phyloP scores from a whole-genome alignment of 2,888 invertebrate species.

The Ommatoiulus sabulosus region DNA sequence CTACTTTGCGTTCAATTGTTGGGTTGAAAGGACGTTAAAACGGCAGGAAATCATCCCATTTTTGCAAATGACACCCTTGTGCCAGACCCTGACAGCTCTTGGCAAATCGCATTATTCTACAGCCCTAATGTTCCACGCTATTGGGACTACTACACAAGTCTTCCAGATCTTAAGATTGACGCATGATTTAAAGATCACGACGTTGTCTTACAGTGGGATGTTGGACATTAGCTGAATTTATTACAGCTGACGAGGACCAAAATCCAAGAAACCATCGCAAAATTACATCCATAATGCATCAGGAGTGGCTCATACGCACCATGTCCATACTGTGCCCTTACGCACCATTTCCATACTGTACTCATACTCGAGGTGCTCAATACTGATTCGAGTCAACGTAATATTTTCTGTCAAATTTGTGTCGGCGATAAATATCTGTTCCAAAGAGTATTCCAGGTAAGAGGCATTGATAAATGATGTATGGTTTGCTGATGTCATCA shows the following conservation, averaged over 20 bases:
- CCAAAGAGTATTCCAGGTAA: no score
- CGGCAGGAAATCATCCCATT: conserved; percentile 20
- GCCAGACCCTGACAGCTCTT: neutral
- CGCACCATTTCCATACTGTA: no score
- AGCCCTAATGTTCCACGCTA: neutral
- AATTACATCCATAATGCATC: conserved; percentile 17
- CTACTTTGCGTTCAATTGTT: conserved; percentile 11
- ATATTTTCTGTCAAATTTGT: no score
- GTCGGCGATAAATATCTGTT: no score
- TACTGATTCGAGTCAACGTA: no score
- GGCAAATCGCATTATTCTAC: neutral
- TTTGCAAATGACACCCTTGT: conserved; percentile 11
- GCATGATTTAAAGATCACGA: neutral
- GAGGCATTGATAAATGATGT: no score
- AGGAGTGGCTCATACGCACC: neutral
- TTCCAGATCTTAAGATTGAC: neutral
- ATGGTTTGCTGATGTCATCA: no score
- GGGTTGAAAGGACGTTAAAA: neutral
- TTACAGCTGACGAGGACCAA: neutral
- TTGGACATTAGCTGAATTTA: neutral
- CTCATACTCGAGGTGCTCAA: no score
- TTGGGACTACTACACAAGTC: neutral
- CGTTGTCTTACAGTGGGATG: neutral
- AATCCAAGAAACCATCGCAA: neutral
- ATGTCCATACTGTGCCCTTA: no score